Evolutionary conservation across 2,797 vertebrate species (phyloP), one percentile per base, ranked within the genome.

Genomic region (Lithobates pipiens): DNA sequence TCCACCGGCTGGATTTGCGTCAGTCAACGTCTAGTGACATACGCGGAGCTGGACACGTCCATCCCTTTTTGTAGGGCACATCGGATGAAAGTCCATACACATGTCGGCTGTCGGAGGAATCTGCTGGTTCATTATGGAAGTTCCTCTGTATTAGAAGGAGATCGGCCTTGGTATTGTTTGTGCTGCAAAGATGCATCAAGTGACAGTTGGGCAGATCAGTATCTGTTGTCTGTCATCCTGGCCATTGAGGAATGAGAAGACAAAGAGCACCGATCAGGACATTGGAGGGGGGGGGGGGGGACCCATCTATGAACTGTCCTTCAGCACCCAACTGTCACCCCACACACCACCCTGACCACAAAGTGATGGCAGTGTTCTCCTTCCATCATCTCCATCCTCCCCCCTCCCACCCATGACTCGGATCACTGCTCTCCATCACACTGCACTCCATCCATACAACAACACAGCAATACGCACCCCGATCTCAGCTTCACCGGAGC

Each of bases 301-400:
- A 73, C 50, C 75, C 71, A 80, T 80, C 71, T 70, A 67, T 80
- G 73, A 61, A 73, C 18, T 73, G 76, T 74, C 83, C 83, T 84
- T 85, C 76, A 85, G 75, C 73, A 46, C 7, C 75, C 77, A 21
- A 70, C 27, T 39, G 39, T 39, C 42, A 32, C 21, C 34, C 25
- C 65, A 25, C 16, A 7, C 73, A 34, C 74, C 5, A 23, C 39
- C 29, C 54, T 61, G 18, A 8, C 23, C 54, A 61, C 54, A 61
- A 61, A 42, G 42, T 42, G 10, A 81, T 61, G 69, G 69, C 79
- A 57, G 68, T 74, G 11, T 57, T 57, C 21, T 57, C 16, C 54
- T 61, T 61, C 54, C 54, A 29, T 57, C 46, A 29, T 57, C 46
- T 34, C 54, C 54, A 13, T 46, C 36, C 25, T 34, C 32, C 36